phyloP scores from a whole-genome alignment of 2,113 vertebrate genomes.

The Corapipo altera region DNA sequence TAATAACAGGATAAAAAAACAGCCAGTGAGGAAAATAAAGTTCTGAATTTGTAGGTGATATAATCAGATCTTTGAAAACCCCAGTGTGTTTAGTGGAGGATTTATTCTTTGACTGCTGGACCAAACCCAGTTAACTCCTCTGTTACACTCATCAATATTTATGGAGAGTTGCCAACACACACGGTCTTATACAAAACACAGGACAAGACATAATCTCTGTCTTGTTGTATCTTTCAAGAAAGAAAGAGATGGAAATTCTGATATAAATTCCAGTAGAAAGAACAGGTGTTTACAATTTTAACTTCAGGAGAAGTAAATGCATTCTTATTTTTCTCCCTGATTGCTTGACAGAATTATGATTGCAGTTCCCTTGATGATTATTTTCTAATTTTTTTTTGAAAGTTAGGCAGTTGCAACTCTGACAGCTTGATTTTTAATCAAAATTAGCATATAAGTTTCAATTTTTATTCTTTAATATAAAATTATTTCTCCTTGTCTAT shows the following conservation, averaged over 20 bases:
- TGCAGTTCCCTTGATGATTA: neutral
- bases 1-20: neutral
- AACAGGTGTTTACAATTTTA: slow-evolving; percentile 43
- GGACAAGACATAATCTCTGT: neutral
- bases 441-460: neutral
- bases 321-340: slow-evolving; percentile 4
- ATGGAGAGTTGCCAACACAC: neutral
- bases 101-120: slow-evolving; percentile 44
- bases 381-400: slow-evolving; percentile 35
- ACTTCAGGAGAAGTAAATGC: slow-evolving; percentile 41
- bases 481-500: neutral
- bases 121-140: slow-evolving; percentile 50
- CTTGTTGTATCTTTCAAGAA: neutral
- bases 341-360: neutral
- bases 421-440: neutral
- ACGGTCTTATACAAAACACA: neutral
- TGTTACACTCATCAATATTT: slow-evolving; percentile 55
- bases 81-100: neutral
- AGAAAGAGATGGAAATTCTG: slow-evolving; percentile 2
- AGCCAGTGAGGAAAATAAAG: neutral
- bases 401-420: slow-evolving; percentile 13
- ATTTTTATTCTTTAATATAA: neutral
- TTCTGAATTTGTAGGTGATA: slow-evolving; percentile 37
- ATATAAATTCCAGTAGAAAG: neutral
- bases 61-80: slow-evolving; percentile 35